phyloP scores from a whole-genome alignment of 1,140 invertebrate genomes.

The Nixonia krombeini region DNA sequence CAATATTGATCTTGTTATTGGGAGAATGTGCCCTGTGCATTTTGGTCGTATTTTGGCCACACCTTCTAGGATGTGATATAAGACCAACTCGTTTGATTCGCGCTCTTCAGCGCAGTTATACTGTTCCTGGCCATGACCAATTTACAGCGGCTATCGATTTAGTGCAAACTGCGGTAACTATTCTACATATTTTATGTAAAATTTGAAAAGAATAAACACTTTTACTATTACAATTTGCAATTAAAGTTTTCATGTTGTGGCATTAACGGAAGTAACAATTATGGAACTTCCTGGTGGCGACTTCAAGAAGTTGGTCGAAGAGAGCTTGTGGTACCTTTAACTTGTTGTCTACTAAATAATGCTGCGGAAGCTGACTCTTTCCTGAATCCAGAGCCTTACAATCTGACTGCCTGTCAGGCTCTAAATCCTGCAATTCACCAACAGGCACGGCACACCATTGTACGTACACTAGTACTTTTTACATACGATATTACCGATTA shows the following conservation, averaged over 20 bases:
- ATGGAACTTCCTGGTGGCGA: conserved; percentile 86
- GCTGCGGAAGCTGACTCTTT: conserved; percentile 74
- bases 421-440: conserved; percentile 75
- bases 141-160: conserved; percentile 87
- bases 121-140: conserved; percentile 78
- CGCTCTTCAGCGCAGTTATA: conserved; percentile 82
- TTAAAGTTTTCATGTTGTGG: conserved; percentile 86
- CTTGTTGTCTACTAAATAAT: conserved; percentile 83
- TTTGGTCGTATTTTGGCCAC: conserved; percentile 83
- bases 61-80: conserved; percentile 81
- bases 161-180: conserved; percentile 77
- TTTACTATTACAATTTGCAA: no score
- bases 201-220: background rate
- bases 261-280: conserved; percentile 83
- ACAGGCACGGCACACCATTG: conserved; percentile 75
- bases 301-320: conserved; percentile 80
- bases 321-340: conserved; percentile 82
- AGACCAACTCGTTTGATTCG: conserved; percentile 78
- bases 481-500: no score
- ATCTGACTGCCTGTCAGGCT: conserved; percentile 81
- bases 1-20: conserved; percentile 79
- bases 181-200: background rate
- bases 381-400: conserved; percentile 82
- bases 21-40: conserved; percentile 81
- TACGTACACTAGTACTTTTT: conserved; percentile 5